Evolutionary conservation across 2,797 vertebrate genomes (phyloP).

Genomic region (Cyclura pinguis): DNA sequence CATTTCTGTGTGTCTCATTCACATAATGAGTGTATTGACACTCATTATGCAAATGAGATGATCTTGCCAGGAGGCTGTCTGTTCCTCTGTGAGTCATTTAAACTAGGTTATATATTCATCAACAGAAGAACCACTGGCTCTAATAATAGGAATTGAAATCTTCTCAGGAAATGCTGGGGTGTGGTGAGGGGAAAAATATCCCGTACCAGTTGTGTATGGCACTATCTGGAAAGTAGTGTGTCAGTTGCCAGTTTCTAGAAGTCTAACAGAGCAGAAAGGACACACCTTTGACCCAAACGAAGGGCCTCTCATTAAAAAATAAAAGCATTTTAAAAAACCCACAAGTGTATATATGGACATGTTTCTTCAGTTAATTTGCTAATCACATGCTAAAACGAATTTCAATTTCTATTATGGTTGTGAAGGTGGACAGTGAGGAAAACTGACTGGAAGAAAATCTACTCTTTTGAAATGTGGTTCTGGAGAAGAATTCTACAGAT

Average conservation of each 20-base stretch:
- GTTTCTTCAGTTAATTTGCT: neutral
- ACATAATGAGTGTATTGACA: conserved; percentile 65
- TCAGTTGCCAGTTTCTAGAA: neutral
- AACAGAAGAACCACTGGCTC: conserved; percentile 24
- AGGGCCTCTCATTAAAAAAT: neutral
- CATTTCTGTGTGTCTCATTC: conserved; percentile 64
- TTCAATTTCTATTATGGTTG: no score
- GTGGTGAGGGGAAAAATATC: neutral
- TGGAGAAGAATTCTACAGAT: no score
- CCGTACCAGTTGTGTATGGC: neutral
- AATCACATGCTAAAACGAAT: neutral
- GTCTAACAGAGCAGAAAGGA: neutral
- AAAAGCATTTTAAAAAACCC: no score
- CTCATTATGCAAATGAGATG: conserved; percentile 64
- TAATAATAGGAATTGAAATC: conserved; percentile 31
- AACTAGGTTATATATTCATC: conserved; percentile 57
- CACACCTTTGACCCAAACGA: neutral
- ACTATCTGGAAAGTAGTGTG: neutral
- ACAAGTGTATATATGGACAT: neutral
- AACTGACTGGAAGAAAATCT: no score
- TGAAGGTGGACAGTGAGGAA: no score
- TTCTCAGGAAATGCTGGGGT: conserved; percentile 26
- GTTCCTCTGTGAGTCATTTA: conserved; percentile 57
- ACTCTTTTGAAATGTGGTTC: no score
- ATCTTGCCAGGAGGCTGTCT: conserved; percentile 52